These are phyloP conservation scores for Podargus strigoides DNA, from an alignment of 2,797 vertebrate species.

Conservation along the genomic window DNA sequence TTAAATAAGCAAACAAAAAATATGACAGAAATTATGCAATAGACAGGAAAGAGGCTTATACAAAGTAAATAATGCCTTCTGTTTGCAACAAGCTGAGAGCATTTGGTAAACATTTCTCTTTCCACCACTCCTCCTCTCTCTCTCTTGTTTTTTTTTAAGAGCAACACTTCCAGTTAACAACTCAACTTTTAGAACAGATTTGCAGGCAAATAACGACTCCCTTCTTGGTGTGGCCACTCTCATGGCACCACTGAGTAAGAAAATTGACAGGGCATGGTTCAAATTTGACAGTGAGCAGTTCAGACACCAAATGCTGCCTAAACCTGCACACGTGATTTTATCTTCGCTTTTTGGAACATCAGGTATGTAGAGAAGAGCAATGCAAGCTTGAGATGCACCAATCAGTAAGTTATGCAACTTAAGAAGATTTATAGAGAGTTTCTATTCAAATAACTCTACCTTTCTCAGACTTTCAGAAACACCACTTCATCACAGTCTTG, in stretches of 20 bases:
- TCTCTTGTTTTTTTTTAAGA: not conserved
- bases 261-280: not conserved
- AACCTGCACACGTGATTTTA: not conserved
- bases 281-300: not conserved
- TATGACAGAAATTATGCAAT: not conserved
- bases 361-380: not conserved
- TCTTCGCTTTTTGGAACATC: not conserved
- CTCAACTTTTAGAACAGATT: not conserved
- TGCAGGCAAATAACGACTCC: not conserved
- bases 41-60: not conserved
- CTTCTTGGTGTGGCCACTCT: not conserved
- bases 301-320: not conserved
- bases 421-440: not conserved
- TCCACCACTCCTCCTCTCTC: not conserved
- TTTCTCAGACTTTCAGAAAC: not conserved
- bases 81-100: not conserved
- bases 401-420: not conserved
- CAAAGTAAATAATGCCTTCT: not conserved
- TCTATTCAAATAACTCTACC: not conserved
- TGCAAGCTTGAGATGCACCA: not conserved
- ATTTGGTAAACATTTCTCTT: not conserved
- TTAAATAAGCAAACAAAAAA: not conserved
- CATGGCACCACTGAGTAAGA: not conserved
- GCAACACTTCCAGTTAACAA: not conserved
- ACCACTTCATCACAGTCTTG: not conserved